A percentile compares a stretch with the other conserved stretches of the same genome.
Conservation (phyloP, 1,140 invertebrate species). For the Drosophila dunni region DNA sequence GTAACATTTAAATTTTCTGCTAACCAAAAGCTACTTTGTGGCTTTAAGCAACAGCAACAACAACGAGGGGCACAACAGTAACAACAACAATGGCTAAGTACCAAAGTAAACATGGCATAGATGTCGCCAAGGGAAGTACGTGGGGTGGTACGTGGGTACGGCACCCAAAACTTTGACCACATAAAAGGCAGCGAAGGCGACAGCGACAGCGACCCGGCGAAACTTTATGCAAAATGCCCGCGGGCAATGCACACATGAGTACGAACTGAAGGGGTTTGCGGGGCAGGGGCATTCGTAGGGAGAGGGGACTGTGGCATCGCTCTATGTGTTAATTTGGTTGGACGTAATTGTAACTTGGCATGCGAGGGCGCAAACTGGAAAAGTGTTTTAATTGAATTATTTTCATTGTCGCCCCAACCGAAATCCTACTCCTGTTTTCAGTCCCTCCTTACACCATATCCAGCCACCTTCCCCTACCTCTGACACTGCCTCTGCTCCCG, state of each 20-base stretch:
- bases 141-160: background rate
- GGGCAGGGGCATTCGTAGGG: too few relatives aligned
- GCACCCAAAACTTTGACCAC: constrained; percentile 55
- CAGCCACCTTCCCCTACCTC: background rate
- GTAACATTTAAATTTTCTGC: constrained; percentile 66
- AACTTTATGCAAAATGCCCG: constrained; percentile 68
- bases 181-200: constrained; percentile 48
- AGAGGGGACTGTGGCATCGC: constrained; percentile 1
- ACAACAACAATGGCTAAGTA: constrained; percentile 61
- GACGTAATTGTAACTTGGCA: constrained; percentile 81
- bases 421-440: constrained; percentile 31
- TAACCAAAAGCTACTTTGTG: constrained; percentile 69
- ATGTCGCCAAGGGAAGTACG: constrained; percentile 51
- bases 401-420: constrained; percentile 76
- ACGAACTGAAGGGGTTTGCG: background rate
- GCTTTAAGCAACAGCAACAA: constrained; percentile 66
- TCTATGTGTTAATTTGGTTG: constrained; percentile 80
- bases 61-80: constrained; percentile 2
- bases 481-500: background rate
- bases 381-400: constrained; percentile 84
- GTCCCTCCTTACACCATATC: too few relatives aligned
- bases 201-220: constrained; percentile 27
- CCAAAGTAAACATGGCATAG: constrained; percentile 78
- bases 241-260: constrained; percentile 54
- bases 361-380: constrained; percentile 71